Percentiles rank a stretch among this genome's conserved stretches.
These are phyloP conservation scores for Cerastis rubricosa DNA, from an alignment of 2,888 invertebrate genomes.

Conservation along the genomic window DNA sequence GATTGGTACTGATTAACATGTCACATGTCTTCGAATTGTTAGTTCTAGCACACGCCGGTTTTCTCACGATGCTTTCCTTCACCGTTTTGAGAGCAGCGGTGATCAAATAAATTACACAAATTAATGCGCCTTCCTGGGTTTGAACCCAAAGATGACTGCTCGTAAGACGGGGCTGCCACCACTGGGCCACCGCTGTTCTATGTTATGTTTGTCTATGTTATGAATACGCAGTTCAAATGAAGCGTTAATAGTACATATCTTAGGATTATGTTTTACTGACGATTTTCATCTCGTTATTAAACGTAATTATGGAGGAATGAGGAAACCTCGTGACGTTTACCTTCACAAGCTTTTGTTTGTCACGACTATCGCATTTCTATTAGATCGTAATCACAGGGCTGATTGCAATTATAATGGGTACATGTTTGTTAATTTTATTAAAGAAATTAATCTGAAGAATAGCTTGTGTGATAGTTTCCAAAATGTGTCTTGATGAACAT, in stretches of 20 bases:
- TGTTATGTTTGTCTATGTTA: too few relatives aligned
- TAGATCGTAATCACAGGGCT: conserved; percentile 26
- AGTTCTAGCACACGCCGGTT: too few relatives aligned
- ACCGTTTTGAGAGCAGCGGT: too few relatives aligned
- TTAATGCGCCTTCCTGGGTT: too few relatives aligned
- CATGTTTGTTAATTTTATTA: background rate
- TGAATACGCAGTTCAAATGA: background rate
- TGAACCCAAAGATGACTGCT: too few relatives aligned
- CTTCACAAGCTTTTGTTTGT: conserved; percentile 55
- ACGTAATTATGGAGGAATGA: conserved; percentile 55
- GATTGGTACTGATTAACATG: too few relatives aligned
- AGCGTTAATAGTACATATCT: conserved; percentile 1
- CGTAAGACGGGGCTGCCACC: too few relatives aligned
- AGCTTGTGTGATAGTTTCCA: background rate
- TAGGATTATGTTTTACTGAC: conserved; percentile 18
- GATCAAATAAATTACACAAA: too few relatives aligned
- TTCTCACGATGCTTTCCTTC: too few relatives aligned
- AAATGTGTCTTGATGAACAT: background rate
- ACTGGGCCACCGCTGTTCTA: too few relatives aligned
- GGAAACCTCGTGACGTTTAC: conserved; percentile 56
- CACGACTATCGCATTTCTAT: conserved; percentile 60
- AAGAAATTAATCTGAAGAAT: background rate
- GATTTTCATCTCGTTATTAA: conserved; percentile 28
- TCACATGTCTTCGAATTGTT: too few relatives aligned
- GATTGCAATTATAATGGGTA: conserved; percentile 29